Conservation (phyloP, 2,888 invertebrate genomes). For the Erpobdella octoculata region DNA sequence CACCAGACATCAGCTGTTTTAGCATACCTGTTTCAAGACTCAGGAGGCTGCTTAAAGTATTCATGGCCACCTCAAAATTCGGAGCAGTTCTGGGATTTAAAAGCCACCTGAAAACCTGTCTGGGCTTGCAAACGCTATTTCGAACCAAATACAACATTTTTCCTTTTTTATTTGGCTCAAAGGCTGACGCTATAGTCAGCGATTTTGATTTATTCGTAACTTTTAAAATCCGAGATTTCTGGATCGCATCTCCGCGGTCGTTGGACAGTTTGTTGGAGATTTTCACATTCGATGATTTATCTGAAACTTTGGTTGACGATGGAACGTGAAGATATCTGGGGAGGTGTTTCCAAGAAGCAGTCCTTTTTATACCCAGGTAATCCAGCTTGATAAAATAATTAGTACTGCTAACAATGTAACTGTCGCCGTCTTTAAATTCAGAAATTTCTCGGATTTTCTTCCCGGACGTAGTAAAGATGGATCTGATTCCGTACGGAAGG, state of each 20-base stretch:
- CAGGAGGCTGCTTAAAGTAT: background rate
- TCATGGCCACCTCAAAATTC: background rate
- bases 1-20: background rate
- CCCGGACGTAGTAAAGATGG: slow-evolving; percentile 8
- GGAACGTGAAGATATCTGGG: background rate
- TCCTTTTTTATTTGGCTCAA: no score
- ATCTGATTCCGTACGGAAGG: slow-evolving; percentile 18
- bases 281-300: background rate
- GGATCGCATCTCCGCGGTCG: background rate
- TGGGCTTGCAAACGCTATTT: slow-evolving; percentile 8
- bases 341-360: background rate
- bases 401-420: slow-evolving; percentile 22
- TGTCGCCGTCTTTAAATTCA: slow-evolving; percentile 10
- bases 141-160: slow-evolving; percentile 8
- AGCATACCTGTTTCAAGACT: background rate
- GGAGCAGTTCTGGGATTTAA: background rate
- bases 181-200: no score
- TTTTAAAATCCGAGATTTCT: no score
- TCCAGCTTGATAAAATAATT: background rate
- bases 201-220: no score
- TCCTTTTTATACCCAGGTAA: background rate
- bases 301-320: background rate
- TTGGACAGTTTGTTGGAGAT: background rate
- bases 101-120: slow-evolving; percentile 18
- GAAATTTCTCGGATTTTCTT: background rate